Evolutionary conservation across 2,888 invertebrate genomes (phyloP), one percentile per base, ranked within the genome.

Genomic region (Chorisops tibialis): DNA sequence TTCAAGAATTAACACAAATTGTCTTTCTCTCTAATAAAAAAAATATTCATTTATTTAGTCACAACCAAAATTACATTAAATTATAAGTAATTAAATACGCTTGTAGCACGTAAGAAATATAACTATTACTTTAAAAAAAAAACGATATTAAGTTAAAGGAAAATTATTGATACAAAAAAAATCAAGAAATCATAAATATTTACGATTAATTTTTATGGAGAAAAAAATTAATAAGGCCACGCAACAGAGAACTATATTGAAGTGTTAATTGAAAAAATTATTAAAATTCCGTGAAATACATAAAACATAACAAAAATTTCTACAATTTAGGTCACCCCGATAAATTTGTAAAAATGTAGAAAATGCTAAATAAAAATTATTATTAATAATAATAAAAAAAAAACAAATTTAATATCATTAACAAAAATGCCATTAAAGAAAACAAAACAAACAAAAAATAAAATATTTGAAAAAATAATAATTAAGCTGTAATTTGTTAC

Each of bases 81-180:
- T 37, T 19, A 61, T 51, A 61, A 75, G 75, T 75, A 76, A 75
- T 73, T 72, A 67, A 75, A 76, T 77, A 76, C 77, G 76, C 76
- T 76, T 76, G 71, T 76, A 77, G 74, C 70, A 70, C 65, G 65
- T 76, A 76, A 76, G 77, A 74, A 73, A 69, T 69, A 68, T 71
- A 72, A 30, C 5, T 30, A 43, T 43, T 11, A 43, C 11, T 19
- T 11, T n/a, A 14, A 43, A 43, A 43, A 12, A 11, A 43, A 16
- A 12, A 16, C 19, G 11, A 43, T 1, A 1, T 19, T 19, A 11
- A 16, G 19, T 43, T 43, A 4, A 41, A n/a, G 9, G 19, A 5
- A 43, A 43, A 43, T 43, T 16, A 43, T 14, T 9, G 4, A 39
- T 39, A 39, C 39, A 14, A 14, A 43, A 9, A 43, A 43, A 14